Evolutionary conservation across 53 echinoderm and acorn worm species (phyloP).

Genomic region (Mesocentrotus franciscanus): DNA sequence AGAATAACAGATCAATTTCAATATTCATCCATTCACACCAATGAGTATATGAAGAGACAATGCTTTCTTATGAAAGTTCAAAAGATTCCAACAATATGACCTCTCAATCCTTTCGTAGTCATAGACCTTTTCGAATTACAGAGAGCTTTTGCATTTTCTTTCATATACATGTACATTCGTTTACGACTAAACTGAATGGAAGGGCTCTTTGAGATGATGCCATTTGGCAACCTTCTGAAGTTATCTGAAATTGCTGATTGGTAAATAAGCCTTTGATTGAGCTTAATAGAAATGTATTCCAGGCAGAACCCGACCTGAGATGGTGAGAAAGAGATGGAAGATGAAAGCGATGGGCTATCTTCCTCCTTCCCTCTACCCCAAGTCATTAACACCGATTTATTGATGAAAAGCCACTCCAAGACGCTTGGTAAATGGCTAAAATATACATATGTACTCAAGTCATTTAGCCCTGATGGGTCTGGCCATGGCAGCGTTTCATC

Average conservation of each 20-base stretch:
- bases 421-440: slow-evolving; percentile 60
- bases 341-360: not conserved
- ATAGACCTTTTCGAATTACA: not conserved
- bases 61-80: not conserved
- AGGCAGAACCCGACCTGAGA: not conserved
- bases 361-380: slow-evolving; percentile 10
- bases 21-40: not conserved
- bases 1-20: not conserved
- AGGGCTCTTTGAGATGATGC: not conserved
- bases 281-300: slow-evolving; percentile 61
- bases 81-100: slow-evolving; percentile 31
- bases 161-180: not conserved
- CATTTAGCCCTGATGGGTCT: slow-evolving; percentile 49
- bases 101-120: not conserved
- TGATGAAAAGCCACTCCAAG: slow-evolving; percentile 55
- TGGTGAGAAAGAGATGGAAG: slow-evolving; percentile 55
- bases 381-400: slow-evolving; percentile 61
- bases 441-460: slow-evolving; percentile 67
- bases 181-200: slow-evolving; percentile 32
- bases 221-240: slow-evolving; percentile 55
- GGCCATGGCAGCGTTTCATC: slow-evolving; percentile 13
- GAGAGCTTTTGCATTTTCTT: slow-evolving; percentile 21
- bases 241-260: slow-evolving; percentile 49
- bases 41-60: not conserved
- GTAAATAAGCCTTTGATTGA: slow-evolving; percentile 52